Conservation (phyloP, 2,797 vertebrate species). For the Catamblyrhynchus diadema region DNA sequence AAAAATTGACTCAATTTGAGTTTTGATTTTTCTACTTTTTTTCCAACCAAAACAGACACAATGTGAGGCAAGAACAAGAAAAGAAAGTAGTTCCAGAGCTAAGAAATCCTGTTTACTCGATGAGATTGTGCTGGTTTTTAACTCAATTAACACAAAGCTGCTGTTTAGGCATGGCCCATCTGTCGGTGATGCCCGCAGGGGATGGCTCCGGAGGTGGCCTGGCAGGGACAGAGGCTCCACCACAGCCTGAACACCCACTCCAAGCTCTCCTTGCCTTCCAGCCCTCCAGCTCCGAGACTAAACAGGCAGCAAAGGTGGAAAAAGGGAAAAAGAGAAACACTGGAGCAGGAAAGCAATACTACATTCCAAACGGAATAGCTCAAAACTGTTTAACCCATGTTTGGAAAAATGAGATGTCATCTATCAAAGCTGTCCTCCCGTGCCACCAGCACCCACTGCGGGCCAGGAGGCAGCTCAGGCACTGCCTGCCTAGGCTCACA, state of each 20-base stretch:
- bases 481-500: background rate
- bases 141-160: background rate
- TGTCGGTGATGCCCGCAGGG: rapidly evolving
- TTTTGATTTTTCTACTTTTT: background rate
- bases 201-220: rapidly evolving
- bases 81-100: background rate
- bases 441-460: rapidly evolving
- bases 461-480: background rate
- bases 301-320: background rate
- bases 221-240: background rate
- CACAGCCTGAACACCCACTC: rapidly evolving
- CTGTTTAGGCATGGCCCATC: background rate
- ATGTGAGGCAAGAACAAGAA: background rate
- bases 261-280: background rate
- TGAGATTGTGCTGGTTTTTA: background rate
- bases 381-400: background rate
- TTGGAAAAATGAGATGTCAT: background rate
- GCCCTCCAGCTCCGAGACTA: rapidly evolving
- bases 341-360: background rate
- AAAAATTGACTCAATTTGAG: background rate
- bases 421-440: background rate
- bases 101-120: background rate
- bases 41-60: background rate
- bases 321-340: background rate
- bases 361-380: background rate